Evolutionary conservation across 2,113 vertebrate species (phyloP).

Genomic region (Thryonomys swinderianus): DNA sequence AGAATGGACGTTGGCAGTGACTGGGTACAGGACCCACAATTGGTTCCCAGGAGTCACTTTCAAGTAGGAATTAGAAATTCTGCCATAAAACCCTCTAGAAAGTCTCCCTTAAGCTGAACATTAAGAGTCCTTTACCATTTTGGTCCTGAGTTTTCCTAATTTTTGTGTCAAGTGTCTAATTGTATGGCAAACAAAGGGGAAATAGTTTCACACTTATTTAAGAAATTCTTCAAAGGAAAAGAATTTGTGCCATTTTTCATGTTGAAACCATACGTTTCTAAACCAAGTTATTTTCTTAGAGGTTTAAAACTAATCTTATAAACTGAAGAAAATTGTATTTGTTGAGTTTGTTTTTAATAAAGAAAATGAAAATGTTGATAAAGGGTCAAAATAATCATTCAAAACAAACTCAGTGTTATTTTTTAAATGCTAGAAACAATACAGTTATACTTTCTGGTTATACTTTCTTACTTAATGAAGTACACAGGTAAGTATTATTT

Average conservation of each 20-base stretch:
- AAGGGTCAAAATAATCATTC: background rate
- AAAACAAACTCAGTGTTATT: background rate
- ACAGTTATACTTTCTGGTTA: background rate
- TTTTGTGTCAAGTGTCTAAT: slow-evolving; percentile 55
- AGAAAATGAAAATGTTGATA: background rate
- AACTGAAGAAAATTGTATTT: background rate
- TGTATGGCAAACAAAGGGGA: slow-evolving; percentile 7
- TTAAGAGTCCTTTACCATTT: slow-evolving; percentile 26
- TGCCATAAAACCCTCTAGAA: slow-evolving; percentile 7
- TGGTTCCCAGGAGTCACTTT: slow-evolving; percentile 16
- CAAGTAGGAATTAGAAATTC: background rate
- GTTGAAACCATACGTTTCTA: background rate
- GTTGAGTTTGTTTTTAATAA: background rate
- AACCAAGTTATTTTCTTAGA: background rate
- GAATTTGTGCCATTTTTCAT: background rate
- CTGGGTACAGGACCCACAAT: background rate
- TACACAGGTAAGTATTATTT: no score
- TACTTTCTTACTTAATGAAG: no score
- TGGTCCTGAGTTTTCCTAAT: slow-evolving; percentile 39
- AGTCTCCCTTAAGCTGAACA: background rate
- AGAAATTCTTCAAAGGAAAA: slow-evolving; percentile 14
- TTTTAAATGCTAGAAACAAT: background rate
- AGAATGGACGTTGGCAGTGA: background rate
- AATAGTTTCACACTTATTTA: slow-evolving; percentile 32
- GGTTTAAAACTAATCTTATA: background rate